Conservation (phyloP, 2,888 invertebrate species). For the Lasioglossum pauxillum region DNA sequence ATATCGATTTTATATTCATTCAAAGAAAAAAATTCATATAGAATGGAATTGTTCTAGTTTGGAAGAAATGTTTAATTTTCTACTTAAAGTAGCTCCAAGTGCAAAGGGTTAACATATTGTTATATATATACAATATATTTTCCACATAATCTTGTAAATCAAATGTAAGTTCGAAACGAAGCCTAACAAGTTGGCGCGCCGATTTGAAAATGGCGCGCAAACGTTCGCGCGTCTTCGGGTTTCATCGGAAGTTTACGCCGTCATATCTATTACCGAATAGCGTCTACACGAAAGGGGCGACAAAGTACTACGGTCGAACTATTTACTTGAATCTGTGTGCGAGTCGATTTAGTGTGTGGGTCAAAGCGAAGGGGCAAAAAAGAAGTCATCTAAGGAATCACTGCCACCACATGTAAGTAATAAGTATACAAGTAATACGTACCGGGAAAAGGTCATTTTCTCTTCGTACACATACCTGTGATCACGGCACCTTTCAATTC, state of each 20-base stretch:
- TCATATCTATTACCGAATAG: conserved; percentile 39
- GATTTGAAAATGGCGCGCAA: conserved; percentile 29
- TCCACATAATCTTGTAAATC: neutral
- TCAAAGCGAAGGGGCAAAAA: conserved; percentile 73
- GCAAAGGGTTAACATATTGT: neutral
- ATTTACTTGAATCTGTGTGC: conserved; percentile 62
- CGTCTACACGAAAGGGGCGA: conserved; percentile 56
- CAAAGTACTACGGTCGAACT: conserved; percentile 62
- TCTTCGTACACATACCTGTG: conserved; percentile 21
- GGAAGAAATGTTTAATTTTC: too few relatives aligned
- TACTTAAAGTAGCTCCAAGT: too few relatives aligned
- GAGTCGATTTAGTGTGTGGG: conserved; percentile 66
- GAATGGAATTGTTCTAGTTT: too few relatives aligned
- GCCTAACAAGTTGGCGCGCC: neutral
- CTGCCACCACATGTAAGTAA: conserved; percentile 67
- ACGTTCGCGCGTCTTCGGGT: conserved; percentile 38
- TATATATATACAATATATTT: neutral
- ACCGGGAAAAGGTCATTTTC: conserved; percentile 47
- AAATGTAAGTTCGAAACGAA: neutral
- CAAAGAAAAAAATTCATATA: too few relatives aligned
- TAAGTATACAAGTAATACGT: conserved; percentile 41
- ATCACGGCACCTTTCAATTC: conserved; percentile 32
- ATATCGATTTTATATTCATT: too few relatives aligned
- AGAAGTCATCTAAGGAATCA: conserved; percentile 73
- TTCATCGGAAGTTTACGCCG: conserved; percentile 38